These are phyloP conservation scores for Girardia tigrina DNA, from an alignment of 2,888 invertebrate genomes.

Conservation along the genomic window DNA sequence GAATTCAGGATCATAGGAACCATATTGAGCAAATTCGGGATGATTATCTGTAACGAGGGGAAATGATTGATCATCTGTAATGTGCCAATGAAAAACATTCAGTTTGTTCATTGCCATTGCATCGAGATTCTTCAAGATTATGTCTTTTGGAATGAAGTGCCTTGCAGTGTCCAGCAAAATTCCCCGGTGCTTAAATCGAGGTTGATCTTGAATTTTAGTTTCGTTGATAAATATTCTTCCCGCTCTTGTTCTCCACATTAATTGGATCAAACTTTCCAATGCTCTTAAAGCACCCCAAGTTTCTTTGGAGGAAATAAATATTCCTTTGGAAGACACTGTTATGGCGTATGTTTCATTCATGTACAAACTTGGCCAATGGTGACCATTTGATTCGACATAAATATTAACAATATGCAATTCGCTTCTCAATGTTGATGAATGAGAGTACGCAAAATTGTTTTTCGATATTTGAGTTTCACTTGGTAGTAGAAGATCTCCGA, in stretches of 20 bases:
- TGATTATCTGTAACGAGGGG: constrained; percentile 52
- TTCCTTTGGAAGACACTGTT: constrained; percentile 53
- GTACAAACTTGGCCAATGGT: constrained; percentile 56
- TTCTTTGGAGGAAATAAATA: constrained; percentile 44
- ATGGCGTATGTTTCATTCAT: constrained; percentile 60
- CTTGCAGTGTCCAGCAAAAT: constrained; percentile 72
- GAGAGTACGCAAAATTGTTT: not conserved
- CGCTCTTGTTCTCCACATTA: constrained; percentile 54
- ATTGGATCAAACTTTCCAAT: constrained; percentile 70
- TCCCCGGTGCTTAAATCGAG: constrained; percentile 68
- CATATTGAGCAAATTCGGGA: constrained; percentile 40
- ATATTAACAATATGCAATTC: constrained; percentile 55
- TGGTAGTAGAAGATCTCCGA: not conserved
- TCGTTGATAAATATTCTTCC: constrained; percentile 56
- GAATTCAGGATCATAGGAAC: constrained; percentile 45
- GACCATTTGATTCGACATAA: constrained; percentile 56
- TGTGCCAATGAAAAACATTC: constrained; percentile 78
- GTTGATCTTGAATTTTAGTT: constrained; percentile 62
- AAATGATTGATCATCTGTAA: constrained; percentile 76
- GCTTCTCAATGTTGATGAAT: constrained; percentile 41
- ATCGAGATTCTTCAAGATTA: constrained; percentile 61
- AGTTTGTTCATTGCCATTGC: constrained; percentile 77
- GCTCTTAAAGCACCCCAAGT: constrained; percentile 74
- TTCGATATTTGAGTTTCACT: not conserved
- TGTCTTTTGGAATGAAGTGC: constrained; percentile 63